A percentile compares a stretch with the other conserved stretches of the same genome.
Evolutionary conservation across 35 echinoderm and acorn worm species (phyloP).

Genomic region (Eucidaris tribuloides): DNA sequence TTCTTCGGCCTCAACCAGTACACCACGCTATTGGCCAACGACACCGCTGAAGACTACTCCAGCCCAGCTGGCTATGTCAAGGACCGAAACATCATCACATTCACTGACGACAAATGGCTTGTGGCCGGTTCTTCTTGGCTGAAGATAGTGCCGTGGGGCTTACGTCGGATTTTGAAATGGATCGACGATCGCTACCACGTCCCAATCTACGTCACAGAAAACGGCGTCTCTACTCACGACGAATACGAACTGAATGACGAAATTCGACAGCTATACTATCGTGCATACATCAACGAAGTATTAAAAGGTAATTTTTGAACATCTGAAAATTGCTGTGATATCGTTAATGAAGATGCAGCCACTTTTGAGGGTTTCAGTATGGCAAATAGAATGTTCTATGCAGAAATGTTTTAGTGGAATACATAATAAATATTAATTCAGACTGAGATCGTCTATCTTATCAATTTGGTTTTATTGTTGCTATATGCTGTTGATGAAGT

Average conservation of each 20-base stretch:
- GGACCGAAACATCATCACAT: slow-evolving; percentile 50
- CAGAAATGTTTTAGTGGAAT: too few species aligned
- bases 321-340: slow-evolving; percentile 42
- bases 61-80: slow-evolving; percentile 29
- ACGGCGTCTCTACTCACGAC: slow-evolving; percentile 63
- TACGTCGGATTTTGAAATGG: slow-evolving; percentile 56
- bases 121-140: slow-evolving; percentile 77
- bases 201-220: slow-evolving; percentile 75
- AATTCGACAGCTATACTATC: slow-evolving; percentile 54
- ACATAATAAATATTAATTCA: too few species aligned
- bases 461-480: too few species aligned
- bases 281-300: slow-evolving; percentile 76
- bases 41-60: neutral
- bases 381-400: too few species aligned
- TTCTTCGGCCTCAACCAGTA: slow-evolving; percentile 93
- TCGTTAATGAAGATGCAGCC: too few species aligned
- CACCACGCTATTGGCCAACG: slow-evolving; percentile 55
- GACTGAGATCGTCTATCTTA: too few species aligned
- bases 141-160: slow-evolving; percentile 76
- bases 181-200: slow-evolving; percentile 49
- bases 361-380: too few species aligned
- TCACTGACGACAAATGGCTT: slow-evolving; percentile 53
- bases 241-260: slow-evolving; percentile 53
- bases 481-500: too few species aligned
- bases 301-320: slow-evolving; percentile 56